Evolutionary conservation across 92 coral and sea anemone genomes (phyloP).

Genomic region (Palythoa grandiflora): DNA sequence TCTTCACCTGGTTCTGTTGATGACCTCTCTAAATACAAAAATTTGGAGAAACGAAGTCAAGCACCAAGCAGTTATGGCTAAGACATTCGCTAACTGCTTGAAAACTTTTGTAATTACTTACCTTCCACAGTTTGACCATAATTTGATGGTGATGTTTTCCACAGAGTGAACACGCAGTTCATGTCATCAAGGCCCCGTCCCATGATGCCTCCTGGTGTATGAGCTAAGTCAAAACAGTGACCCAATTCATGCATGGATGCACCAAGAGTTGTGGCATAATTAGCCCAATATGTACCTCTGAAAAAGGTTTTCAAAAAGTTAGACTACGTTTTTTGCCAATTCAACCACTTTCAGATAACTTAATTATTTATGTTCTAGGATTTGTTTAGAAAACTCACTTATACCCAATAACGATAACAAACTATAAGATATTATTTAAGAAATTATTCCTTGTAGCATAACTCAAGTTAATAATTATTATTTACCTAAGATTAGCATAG

Average conservation of each 20-base stretch:
- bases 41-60: neutral
- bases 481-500: no score
- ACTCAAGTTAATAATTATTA: no score
- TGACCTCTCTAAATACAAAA: neutral
- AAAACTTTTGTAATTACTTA: neutral
- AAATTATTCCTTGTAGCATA: no score
- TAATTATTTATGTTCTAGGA: no score
- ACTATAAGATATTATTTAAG: no score
- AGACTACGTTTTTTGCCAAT: neutral
- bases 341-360: neutral
- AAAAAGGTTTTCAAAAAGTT: neutral
- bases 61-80: neutral
- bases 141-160: constrained; percentile 68
- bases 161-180: constrained; percentile 82
- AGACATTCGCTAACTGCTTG: neutral
- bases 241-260: constrained; percentile 98
- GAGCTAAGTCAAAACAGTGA: constrained; percentile 96
- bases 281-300: constrained; percentile 98
- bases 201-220: constrained; percentile 98
- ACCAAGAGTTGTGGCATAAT: constrained; percentile 96
- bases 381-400: no score
- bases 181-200: constrained; percentile 97
- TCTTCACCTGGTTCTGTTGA: neutral
- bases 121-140: constrained; percentile 21
- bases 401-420: no score